Percentiles rank a stretch among this genome's conserved stretches.
phyloP scores from a whole-genome alignment of 2,113 vertebrate genomes.

The Ploceus nigricollis region DNA sequence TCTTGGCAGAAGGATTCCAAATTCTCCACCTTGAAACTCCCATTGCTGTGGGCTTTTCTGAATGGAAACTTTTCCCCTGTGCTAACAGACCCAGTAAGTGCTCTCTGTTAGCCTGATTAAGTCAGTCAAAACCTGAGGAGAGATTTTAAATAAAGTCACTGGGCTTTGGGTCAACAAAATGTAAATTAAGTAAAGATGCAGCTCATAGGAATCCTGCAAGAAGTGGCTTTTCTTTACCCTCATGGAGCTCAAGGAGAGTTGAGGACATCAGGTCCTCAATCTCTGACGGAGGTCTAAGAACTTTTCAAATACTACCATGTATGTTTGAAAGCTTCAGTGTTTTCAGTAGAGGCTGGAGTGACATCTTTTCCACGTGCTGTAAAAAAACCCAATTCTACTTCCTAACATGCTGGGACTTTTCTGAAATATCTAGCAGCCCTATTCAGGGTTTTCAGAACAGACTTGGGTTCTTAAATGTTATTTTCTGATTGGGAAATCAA shows the following conservation, averaged over 20 bases:
- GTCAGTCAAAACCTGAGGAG: not conserved
- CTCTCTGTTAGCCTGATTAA: conserved; percentile 16
- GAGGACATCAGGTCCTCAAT: not conserved
- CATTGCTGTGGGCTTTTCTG: not conserved
- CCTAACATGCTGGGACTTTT: not conserved
- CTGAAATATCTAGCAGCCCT: not conserved
- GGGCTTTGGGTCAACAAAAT: not conserved
- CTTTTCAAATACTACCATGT: not conserved
- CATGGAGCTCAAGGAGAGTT: not conserved
- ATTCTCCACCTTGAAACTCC: not conserved
- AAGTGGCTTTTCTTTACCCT: not conserved
- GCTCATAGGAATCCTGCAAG: not conserved
- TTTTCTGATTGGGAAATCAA: not conserved
- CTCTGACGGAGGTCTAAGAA: not conserved
- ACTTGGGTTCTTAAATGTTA: not conserved
- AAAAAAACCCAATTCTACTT: not conserved
- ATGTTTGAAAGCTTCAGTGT: not conserved
- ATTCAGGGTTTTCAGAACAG: not conserved
- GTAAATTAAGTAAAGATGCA: not conserved
- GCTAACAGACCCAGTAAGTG: not conserved
- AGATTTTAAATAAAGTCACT: not conserved
- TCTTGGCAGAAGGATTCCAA: not conserved
- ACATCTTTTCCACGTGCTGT: not conserved
- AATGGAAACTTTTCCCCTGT: not conserved
- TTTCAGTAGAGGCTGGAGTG: not conserved